phyloP scores from a whole-genome alignment of 2,888 invertebrate genomes.

The Rhagonycha fulva region DNA sequence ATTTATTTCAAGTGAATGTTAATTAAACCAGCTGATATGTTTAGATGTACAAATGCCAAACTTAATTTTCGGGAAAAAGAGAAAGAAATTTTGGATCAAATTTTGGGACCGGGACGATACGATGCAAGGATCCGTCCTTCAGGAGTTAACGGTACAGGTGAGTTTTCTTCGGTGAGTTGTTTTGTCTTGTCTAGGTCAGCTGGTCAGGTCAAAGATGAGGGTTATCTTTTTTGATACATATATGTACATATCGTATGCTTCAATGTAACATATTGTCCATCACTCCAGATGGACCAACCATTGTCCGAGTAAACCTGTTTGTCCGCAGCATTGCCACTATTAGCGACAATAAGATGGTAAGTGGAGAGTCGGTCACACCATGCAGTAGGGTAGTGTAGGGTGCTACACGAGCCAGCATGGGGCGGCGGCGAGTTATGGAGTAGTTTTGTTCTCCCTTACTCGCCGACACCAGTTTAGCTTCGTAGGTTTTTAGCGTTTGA shows the following conservation, averaged over 20 bases:
- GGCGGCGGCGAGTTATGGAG: conserved; percentile 43
- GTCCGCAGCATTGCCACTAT: conserved; percentile 97
- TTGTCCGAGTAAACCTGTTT: conserved; percentile 97
- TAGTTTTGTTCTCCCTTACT: conserved; percentile 29
- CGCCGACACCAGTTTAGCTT: conserved; percentile 48
- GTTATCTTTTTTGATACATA: conserved; percentile 45
- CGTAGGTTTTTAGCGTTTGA: conserved; percentile 50
- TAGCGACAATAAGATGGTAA: conserved; percentile 99
- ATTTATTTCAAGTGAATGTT: conserved; percentile 6
- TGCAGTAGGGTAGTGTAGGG: conserved; percentile 52
- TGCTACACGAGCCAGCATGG: conserved; percentile 52
- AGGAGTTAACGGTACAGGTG: conserved; percentile 93
- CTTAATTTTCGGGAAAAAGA: conserved; percentile 93
- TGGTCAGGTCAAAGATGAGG: conserved; percentile 21
- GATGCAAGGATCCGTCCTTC: conserved; percentile 92
- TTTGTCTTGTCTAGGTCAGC: conserved; percentile 29
- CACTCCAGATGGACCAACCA: conserved; percentile 89
- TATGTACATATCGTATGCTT: conserved; percentile 42
- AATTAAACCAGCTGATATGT: neutral
- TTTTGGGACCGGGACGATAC: conserved; percentile 87
- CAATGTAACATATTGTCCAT: conserved; percentile 52
- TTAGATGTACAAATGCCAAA: conserved; percentile 78
- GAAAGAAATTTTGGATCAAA: conserved; percentile 91
- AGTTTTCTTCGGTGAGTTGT: conserved; percentile 47
- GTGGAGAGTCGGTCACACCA: conserved; percentile 57